These are phyloP conservation scores for Sesia bembeciformis DNA, from an alignment of 2,888 invertebrate species.

Conservation along the genomic window DNA sequence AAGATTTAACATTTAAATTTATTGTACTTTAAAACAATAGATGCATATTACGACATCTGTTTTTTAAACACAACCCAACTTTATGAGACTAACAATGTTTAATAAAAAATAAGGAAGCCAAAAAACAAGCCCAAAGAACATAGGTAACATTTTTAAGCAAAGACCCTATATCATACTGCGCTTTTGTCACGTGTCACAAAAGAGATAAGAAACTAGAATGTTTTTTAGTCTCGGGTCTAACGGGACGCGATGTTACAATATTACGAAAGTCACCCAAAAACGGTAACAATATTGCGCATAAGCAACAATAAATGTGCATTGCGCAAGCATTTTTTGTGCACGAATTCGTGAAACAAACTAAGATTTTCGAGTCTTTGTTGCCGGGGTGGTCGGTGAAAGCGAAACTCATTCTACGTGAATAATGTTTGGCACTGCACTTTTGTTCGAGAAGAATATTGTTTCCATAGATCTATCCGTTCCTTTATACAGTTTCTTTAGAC, in stretches of 20 bases:
- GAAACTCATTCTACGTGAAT: conserved; percentile 16
- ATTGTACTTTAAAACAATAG: too few relatives aligned
- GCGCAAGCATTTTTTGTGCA: conserved; percentile 62
- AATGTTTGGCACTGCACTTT: background rate
- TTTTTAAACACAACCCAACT: too few relatives aligned
- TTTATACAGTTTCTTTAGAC: too few relatives aligned
- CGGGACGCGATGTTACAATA: conserved; percentile 43
- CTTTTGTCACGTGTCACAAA: conserved; percentile 53
- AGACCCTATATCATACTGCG: conserved; percentile 24
- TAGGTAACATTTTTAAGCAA: too few relatives aligned
- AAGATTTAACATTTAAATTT: too few relatives aligned
- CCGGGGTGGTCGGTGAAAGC: conserved; percentile 64
- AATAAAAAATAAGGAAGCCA: too few relatives aligned
- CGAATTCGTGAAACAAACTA: conserved; percentile 48
- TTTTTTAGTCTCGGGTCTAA: conserved; percentile 47
- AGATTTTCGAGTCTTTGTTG: conserved; percentile 36
- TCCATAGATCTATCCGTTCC: too few relatives aligned
- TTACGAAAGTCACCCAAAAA: conserved; percentile 46
- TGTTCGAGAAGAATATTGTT: background rate
- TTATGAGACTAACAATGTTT: too few relatives aligned
- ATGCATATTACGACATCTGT: too few relatives aligned
- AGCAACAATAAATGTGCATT: conserved; percentile 42
- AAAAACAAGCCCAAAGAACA: too few relatives aligned
- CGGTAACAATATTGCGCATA: conserved; percentile 43
- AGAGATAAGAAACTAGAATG: conserved; percentile 47